Evolutionary conservation across 2,797 vertebrate genomes (phyloP).

Genomic region (Hafferia zeledoni): DNA sequence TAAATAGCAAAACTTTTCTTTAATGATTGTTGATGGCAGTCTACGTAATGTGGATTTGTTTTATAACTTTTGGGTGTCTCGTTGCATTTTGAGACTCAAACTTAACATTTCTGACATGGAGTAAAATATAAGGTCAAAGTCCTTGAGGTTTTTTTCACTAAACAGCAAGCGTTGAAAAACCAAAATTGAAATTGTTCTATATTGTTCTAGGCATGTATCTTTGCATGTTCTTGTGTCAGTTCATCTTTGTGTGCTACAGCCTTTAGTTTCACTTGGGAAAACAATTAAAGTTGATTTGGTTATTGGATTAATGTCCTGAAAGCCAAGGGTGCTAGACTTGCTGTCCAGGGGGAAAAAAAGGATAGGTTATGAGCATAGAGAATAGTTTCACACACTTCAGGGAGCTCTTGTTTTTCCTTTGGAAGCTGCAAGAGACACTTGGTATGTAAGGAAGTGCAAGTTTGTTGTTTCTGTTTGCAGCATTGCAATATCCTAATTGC

Average conservation of each 20-base stretch:
- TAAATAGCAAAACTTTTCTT: neutral
- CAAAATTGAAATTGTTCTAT: neutral
- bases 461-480: neutral
- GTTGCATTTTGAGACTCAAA: neutral
- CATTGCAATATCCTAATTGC: neutral
- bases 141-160: neutral
- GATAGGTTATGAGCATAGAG: neutral
- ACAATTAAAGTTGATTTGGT: neutral
- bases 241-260: neutral
- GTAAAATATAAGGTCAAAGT: neutral
- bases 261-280: neutral
- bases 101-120: neutral
- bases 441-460: neutral
- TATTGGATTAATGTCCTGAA: neutral
- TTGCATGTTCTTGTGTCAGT: neutral
- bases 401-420: neutral
- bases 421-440: neutral
- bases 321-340: neutral
- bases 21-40: neutral
- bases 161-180: neutral
- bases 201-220: neutral
- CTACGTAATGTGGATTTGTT: neutral
- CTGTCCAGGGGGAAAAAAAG: neutral
- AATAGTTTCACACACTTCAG: neutral
- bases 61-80: neutral